Evolutionary conservation across 2,888 invertebrate genomes (phyloP), one percentile per base, ranked within the genome.

Genomic region (Ormia ochracea): DNA sequence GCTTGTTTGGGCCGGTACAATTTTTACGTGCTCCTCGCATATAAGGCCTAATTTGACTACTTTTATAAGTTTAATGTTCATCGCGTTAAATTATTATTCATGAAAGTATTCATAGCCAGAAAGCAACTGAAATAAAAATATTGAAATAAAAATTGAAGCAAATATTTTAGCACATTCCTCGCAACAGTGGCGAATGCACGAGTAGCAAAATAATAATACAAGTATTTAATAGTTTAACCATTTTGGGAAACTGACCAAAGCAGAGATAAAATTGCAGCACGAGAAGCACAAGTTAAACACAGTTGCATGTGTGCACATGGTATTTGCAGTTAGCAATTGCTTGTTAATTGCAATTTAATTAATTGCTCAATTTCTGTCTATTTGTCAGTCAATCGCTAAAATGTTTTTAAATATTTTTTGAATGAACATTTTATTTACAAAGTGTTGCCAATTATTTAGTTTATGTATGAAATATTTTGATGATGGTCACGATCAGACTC

Each of bases 321-420:
- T 21, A 52, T 50, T 43, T 38, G n/a, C 38, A 68, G 63, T 76
- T 76, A 61, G 68, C 80, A 76, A 80, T 61, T 56, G 38, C 10
- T 80, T 72, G 80, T 76, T 76, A 80, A 80, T 76, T 72, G 72
- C 52, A 21, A 56, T 72, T 76, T 76, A 76, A 80, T 80, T 76
- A 80, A 80, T 80, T 76, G 66, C 66, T 80, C 66, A 75, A 79
- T 79, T 75, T 70, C 48, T 19, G 23, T 33, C n/a, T 48, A 43
- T 17, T 14, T 43, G 31, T 23, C 52, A 12, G 41, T 4, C 17
- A 41, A 54, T 61, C 33, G 33, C 10, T 72, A 28, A 72, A 72
- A 72, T 43, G 54, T 41, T 54, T 72, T 52, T 59, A 23, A 0
- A 26, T 43, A 72, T 54, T 43, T 52, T 61, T 50, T 3, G 14